Base-by-base conservation (phyloP, 2,888 invertebrate genomes). In the Leptopilina syphax region DNA sequence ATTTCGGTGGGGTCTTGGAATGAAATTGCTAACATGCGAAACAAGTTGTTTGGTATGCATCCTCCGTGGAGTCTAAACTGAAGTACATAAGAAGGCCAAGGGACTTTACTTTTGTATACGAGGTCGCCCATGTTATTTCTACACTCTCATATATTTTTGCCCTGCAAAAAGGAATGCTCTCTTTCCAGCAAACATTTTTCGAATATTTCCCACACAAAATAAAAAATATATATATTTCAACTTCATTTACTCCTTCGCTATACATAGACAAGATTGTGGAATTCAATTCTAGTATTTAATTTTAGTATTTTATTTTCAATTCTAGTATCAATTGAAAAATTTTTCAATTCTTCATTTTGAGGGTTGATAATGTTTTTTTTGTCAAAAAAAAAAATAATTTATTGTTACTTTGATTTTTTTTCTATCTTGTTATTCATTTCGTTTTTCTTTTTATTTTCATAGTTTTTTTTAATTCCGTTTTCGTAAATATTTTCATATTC, bases 1-100 rank as follows among this genome's bases (percentile, higher is more conserved):
- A 78, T 79, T 76, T 81, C 82, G 66, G 83, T 82, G 85, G 34
- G 84, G 84, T 85, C 88, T 86, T 86, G 86, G 87, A 87, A 87
- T 86, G 86, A 88, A 88, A 88, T 87, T 87, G 86, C 86, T 83
- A 81, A 80, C 84, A 83, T 83, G 84, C 80, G 84, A 87, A 88
- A 85, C 54, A 87, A 85, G 78, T 84, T 86, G 82, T 83, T 87
- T 87, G 87, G 82, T 86, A 87, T 88, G 88, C 87, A 87, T 87
- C 87, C 87, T 86, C 84, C 80, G 86, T 65, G 81, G 82, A 83
- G 83, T 84, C 86, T 86, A 88, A 70, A 70, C 50, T 57, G 24
- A 63, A 44, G 47, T 47, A 66, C 24, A 54, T 9, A 27, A 24
- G 9, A 54, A 70, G 54, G 54, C 54, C 70, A 70, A 70, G 50